Evolutionary conservation across 2,113 vertebrate genomes (phyloP), one percentile per base, ranked within the genome.

Genomic region (Menura novaehollandiae): DNA sequence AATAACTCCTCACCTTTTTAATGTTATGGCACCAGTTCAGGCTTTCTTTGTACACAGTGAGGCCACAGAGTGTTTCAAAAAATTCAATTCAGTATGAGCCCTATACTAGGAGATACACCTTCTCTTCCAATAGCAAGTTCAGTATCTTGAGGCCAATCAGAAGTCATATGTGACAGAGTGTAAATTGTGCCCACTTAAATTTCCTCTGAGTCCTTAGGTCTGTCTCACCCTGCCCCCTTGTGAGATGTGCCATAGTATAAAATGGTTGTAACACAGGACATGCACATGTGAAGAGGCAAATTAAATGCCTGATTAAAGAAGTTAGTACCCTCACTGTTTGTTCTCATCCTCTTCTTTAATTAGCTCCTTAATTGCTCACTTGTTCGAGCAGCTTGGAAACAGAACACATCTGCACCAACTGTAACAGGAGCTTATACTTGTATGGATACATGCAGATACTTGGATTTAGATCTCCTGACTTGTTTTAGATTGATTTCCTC

Each of bases 291-390:
- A 94, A 71, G 56, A 62, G 37, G 44, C 8, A 81, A 88, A 93
- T 87, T 82, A 67, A 94, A 94, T 81, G 73, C n/a, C 75, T 88
- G 63, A 76, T 73, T 90, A 52, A 72, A 88, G 55, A 78, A 93
- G 56, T 64, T 76, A 76, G 47, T 73, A 52, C 41, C 18, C 33
- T 86, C 27, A 35, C 24, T 73, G 43, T 67, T 91, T 78, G 30
- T 79, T 79, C 78, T 82, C 6, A 2, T 88, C 16, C 43, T 90
- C 62, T 64, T 75, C n/a, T 43, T 84, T 80, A 92, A 86, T 73
- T n/a, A 95, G 28, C 46, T 77, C 19, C 85, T 85, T 89, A 84
- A 95, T 69, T 89, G 59, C 76, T 94, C 59, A 20, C 72, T 96
- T 77, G 46, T 66, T 92, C 0, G 1, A 83, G 77, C 55, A 69